Conservation (phyloP, 2,888 invertebrate genomes). For the Cyaniris semiargus region DNA sequence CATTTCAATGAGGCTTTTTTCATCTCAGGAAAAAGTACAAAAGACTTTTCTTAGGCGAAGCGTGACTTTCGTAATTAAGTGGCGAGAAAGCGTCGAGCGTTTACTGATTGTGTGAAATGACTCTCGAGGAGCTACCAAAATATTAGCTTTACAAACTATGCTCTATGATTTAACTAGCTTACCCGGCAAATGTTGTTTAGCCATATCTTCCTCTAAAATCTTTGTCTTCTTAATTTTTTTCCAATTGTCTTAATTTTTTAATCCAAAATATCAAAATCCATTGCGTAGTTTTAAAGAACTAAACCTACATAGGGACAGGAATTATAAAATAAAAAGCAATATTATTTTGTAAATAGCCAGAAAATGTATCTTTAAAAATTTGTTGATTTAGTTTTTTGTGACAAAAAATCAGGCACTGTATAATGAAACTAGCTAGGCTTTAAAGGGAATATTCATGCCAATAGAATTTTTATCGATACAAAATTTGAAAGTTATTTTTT, state of each 20-base stretch:
- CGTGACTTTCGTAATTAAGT: slow-evolving; percentile 78
- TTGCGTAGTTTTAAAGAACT: no score
- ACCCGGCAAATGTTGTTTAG: no score
- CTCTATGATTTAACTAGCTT: neutral
- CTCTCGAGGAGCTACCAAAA: neutral
- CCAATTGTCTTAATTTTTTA: no score
- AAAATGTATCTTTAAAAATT: no score
- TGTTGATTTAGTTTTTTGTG: no score
- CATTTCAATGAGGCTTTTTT: slow-evolving; percentile 73
- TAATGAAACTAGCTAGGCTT: neutral
- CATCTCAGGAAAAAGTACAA: slow-evolving; percentile 76
- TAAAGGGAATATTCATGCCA: neutral
- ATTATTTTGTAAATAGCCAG: no score
- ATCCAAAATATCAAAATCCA: no score
- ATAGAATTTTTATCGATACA: neutral
- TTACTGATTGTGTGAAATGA: slow-evolving; percentile 29
- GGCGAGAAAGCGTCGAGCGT: slow-evolving; percentile 57
- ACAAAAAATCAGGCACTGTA: no score
- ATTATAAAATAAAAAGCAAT: no score
- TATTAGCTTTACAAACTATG: neutral
- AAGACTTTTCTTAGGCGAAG: slow-evolving; percentile 75
- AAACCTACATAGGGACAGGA: no score
- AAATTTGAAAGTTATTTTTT: neutral
- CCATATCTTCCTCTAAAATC: no score
- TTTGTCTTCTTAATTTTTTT: no score